Evolutionary conservation across 1,140 invertebrate genomes (phyloP), one percentile per base, ranked within the genome.

Genomic region (Musca vetustissima): DNA sequence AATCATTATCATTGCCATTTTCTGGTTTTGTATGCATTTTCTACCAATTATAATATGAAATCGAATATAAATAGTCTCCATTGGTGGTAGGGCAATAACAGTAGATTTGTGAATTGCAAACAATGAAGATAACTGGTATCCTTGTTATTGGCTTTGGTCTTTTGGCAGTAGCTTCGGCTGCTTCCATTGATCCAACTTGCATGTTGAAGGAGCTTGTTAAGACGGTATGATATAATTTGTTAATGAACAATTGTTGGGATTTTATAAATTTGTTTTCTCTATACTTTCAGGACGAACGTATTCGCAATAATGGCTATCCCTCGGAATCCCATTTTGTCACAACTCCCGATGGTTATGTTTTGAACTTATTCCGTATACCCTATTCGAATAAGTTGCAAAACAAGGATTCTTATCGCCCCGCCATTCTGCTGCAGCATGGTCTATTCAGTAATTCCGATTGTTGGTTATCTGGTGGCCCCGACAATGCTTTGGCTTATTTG

Each of bases 381-480:
- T 47, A 77, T 2, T 71, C 75, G 0, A 73, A 73, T 22, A 69
- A 68, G 28, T 70, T 74, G 53, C 65, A 72, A 67, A 75, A 76
- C 70, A 67, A 25, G 4, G 48, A 83, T 84, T 74, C 72, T 0
- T 72, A 72, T 1, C 74, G 72, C 57, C 78, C 79, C 0, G 84
- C 85, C 24, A 83, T 83, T 7, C 83, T 85, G 53, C 73, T 89
- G 1, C 75, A 92, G 61, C 93, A 95, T 75, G 93, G 93, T 1
- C 75, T 94, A 9, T 69, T 92, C 1, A 88, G 86, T 1, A 88
- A 87, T 19, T 91, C 90, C 0, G 86, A 89, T 1, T 89, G 92
- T 66, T 86, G 85, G 22, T 89, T 52, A 88, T 86, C 74, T 88
- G 94, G 83, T 87, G 94, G 19, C 13, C 64, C 22, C 48, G 87